Conservation (phyloP, 2,113 vertebrate species). For the Okapia johnstoni region DNA sequence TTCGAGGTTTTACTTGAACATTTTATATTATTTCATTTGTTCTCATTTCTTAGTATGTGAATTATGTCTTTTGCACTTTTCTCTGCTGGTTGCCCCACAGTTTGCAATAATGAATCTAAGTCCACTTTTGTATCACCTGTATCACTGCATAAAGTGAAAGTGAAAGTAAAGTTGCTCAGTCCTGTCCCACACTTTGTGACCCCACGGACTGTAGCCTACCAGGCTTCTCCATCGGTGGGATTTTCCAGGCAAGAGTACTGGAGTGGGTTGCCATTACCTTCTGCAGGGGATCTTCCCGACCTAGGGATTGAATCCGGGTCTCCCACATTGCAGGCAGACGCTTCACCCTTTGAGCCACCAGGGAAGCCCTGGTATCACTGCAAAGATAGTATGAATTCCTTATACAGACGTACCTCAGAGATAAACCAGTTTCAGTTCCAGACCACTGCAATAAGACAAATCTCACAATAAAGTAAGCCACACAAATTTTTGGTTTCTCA, state of each 20-base stretch:
- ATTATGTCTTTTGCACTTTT: not conserved
- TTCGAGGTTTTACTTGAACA: not conserved
- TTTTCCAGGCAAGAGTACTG: not conserved
- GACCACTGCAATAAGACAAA: not conserved
- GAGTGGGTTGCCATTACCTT: not conserved
- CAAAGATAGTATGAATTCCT: not conserved
- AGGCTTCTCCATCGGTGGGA: not conserved
- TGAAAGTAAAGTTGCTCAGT: not conserved
- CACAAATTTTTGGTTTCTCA: not conserved
- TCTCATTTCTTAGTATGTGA: not conserved
- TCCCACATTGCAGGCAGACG: not conserved
- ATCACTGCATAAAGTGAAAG: not conserved
- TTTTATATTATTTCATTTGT: not conserved
- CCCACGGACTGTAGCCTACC: not conserved
- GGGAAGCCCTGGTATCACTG: not conserved
- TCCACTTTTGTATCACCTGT: not conserved
- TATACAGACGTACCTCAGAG: not conserved
- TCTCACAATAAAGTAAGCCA: not conserved
- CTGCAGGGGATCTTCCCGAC: not conserved
- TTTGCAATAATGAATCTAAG: not conserved
- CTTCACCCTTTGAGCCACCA: not conserved
- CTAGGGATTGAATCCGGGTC: not conserved
- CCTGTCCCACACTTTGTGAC: accelerated
- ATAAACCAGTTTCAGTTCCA: not conserved
- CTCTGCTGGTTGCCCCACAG: not conserved